These are phyloP conservation scores for Aplochiton taeniatus DNA, from an alignment of 2,797 vertebrate genomes.

Conservation along the genomic window DNA sequence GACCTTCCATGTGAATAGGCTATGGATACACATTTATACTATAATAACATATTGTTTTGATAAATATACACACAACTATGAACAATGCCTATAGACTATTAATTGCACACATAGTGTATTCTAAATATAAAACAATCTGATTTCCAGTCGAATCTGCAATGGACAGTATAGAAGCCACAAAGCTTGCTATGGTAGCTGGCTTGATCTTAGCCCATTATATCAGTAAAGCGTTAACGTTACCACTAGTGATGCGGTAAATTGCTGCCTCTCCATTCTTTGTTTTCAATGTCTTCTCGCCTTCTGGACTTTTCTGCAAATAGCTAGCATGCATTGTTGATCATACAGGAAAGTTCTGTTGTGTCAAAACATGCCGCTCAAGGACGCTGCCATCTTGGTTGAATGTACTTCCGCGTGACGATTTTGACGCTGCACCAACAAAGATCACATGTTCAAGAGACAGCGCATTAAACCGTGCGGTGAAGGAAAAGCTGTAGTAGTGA, in stretches of 20 bases:
- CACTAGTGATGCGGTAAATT: constrained; percentile 74
- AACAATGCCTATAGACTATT: too few species aligned
- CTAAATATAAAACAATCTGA: too few species aligned
- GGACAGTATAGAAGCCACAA: background rate
- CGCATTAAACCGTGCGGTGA: background rate
- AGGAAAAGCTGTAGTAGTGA: too few species aligned
- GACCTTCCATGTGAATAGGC: too few species aligned
- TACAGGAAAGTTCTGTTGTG: constrained; percentile 18
- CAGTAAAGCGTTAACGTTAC: constrained; percentile 47
- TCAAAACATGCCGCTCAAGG: constrained; percentile 63
- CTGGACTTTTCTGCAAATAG: background rate
- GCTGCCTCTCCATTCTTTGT: constrained; percentile 67
- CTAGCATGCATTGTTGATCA: background rate
- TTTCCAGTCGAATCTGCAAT: background rate
- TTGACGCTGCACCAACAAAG: constrained; percentile 5
- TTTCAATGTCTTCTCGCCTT: background rate
- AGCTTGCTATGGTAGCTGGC: background rate
- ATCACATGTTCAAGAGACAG: constrained; percentile 1
- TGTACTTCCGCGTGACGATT: constrained; percentile 50
- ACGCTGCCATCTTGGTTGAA: constrained; percentile 72
- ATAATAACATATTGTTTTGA: too few species aligned
- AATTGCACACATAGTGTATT: too few species aligned
- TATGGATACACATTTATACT: too few species aligned
- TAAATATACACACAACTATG: too few species aligned
- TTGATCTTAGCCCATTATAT: background rate